A percentile compares a stretch with the other conserved stretches of the same genome.
phyloP scores from a whole-genome alignment of 1,140 invertebrate genomes.

The Phymorhynchus buccinoides region DNA sequence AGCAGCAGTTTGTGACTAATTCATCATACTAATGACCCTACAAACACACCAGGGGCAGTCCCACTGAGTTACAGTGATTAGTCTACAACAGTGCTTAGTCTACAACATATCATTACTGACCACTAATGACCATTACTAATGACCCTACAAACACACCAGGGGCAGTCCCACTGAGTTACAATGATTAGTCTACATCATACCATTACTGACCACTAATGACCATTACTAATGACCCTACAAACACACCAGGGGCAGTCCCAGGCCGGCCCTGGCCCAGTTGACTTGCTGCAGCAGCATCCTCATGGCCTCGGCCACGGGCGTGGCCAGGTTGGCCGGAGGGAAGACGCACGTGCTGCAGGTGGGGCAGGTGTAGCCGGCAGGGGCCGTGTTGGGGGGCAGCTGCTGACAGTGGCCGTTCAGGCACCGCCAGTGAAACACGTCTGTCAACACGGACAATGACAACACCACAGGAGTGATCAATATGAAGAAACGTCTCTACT shows the following conservation, averaged over 20 bases:
- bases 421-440: slow-evolving; percentile 95
- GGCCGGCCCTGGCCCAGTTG: slow-evolving; percentile 80
- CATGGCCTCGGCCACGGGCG: slow-evolving; percentile 89
- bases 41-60: too few relatives aligned
- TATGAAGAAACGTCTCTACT: background rate
- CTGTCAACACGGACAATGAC: slow-evolving; percentile 77
- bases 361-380: slow-evolving; percentile 92
- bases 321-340: slow-evolving; percentile 86
- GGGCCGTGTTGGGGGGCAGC: slow-evolving; percentile 89
- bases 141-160: too few relatives aligned
- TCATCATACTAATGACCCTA: too few relatives aligned
- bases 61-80: too few relatives aligned
- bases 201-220: too few relatives aligned
- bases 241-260: slow-evolving; percentile 89
- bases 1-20: too few relatives aligned
- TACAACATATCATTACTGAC: too few relatives aligned
- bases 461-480: background rate
- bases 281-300: slow-evolving; percentile 81
- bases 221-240: too few relatives aligned
- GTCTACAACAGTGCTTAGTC: too few relatives aligned
- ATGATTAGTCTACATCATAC: too few relatives aligned
- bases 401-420: slow-evolving; percentile 81
- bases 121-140: too few relatives aligned
- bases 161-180: too few relatives aligned
- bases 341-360: slow-evolving; percentile 87